Evolutionary conservation across 2,888 invertebrate genomes (phyloP).

Genomic region (Miltochrista miniata): DNA sequence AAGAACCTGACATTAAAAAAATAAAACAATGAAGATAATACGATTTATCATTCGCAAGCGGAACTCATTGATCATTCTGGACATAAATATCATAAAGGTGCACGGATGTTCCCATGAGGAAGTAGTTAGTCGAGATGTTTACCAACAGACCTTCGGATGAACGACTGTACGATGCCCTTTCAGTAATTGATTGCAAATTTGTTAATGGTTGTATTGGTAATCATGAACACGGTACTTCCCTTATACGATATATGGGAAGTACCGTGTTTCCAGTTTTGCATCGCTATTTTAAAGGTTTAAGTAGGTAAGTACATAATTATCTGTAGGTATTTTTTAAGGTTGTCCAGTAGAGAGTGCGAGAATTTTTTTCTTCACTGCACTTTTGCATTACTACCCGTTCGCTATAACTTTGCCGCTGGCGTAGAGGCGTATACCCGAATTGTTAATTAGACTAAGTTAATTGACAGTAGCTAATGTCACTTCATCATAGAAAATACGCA

Average conservation of each 20-base stretch:
- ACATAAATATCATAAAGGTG: background rate
- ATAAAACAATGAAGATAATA: too few relatives aligned
- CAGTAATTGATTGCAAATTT: conserved; percentile 18
- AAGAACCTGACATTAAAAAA: too few relatives aligned
- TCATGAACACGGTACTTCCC: too few relatives aligned
- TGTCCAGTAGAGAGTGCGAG: background rate
- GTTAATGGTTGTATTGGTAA: conserved; percentile 2
- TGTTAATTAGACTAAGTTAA: too few relatives aligned
- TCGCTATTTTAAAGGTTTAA: background rate
- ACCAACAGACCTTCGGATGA: conserved; percentile 23
- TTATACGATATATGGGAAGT: background rate
- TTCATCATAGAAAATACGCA: too few relatives aligned
- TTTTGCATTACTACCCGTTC: background rate
- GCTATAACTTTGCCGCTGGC: too few relatives aligned
- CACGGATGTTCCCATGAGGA: conserved; percentile 20
- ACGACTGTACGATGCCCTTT: conserved; percentile 28
- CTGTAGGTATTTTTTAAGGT: background rate
- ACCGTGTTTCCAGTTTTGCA: background rate
- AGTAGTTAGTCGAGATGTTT: conserved; percentile 12
- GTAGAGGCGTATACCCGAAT: too few relatives aligned
- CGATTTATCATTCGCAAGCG: background rate
- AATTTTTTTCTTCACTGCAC: background rate
- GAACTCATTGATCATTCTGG: conserved; percentile 5
- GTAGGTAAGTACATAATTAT: too few relatives aligned
- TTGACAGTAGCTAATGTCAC: too few relatives aligned